Percentiles rank a stretch among this genome's conserved stretches.
Conservation (phyloP, 2,888 invertebrate genomes). For the Tenthredo notha region DNA sequence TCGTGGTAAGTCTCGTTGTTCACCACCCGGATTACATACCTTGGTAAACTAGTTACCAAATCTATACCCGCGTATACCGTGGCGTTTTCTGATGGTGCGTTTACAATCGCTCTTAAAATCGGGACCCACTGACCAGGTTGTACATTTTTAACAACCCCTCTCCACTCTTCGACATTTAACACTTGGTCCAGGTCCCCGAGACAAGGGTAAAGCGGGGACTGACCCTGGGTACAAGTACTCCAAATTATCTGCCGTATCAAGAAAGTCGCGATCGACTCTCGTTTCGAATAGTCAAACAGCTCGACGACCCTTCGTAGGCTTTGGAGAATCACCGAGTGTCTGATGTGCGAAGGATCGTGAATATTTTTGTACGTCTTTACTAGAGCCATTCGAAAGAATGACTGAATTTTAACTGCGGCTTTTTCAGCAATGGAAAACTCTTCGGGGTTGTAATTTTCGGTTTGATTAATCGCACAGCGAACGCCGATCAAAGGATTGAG, state of each 20-base stretch:
- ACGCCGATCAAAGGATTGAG: constrained; percentile 58
- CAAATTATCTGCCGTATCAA: constrained; percentile 62
- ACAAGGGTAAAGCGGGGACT: constrained; percentile 59
- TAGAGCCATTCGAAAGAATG: constrained; percentile 63
- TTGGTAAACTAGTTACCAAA: constrained; percentile 61
- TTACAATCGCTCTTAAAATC: constrained; percentile 61
- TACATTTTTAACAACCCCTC: constrained; percentile 51
- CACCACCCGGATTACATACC: constrained; percentile 63
- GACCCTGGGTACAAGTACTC: constrained; percentile 46
- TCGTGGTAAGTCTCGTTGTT: constrained; percentile 65
- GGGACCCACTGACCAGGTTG: constrained; percentile 64
- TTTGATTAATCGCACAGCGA: not conserved
- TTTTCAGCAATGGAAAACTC: not conserved
- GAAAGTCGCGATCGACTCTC: constrained; percentile 49
- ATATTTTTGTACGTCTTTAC: constrained; percentile 61
- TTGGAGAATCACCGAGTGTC: constrained; percentile 58
- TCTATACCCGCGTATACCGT: constrained; percentile 59
- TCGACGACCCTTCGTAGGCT: constrained; percentile 58
- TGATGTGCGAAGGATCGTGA: constrained; percentile 60
- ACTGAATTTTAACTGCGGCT: constrained; percentile 63
- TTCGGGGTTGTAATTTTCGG: not conserved
- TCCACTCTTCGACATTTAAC: constrained; percentile 62
- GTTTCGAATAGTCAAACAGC: constrained; percentile 59
- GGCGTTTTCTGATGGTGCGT: constrained; percentile 48
- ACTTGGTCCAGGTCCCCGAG: constrained; percentile 62